phyloP scores from a whole-genome alignment of 2,113 vertebrate genomes.

The Melierax canorus region DNA sequence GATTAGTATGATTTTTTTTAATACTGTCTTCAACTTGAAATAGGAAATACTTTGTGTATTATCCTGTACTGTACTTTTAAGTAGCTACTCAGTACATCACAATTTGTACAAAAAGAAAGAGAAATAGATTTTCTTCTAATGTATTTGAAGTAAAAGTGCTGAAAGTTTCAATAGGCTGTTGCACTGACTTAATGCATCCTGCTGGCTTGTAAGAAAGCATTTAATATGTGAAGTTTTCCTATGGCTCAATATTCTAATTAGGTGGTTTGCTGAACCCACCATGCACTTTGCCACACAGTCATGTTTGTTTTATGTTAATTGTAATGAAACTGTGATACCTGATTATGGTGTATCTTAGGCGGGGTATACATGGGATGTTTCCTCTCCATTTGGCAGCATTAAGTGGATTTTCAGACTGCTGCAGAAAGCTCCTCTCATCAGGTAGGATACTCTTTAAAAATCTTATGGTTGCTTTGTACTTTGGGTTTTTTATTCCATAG shows the following conservation, averaged over 20 bases:
- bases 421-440: constrained; percentile 95
- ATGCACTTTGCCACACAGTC: not conserved
- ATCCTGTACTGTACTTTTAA: not conserved
- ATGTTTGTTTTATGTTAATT: constrained; percentile 55
- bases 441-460: constrained; percentile 71
- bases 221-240: not conserved
- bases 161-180: not conserved
- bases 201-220: not conserved
- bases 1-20: not conserved
- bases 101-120: not conserved
- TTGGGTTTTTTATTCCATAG: not conserved
- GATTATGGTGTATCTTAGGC: constrained; percentile 78
- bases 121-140: not conserved
- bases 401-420: constrained; percentile 98
- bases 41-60: not conserved
- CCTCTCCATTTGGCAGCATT: constrained; percentile 96
- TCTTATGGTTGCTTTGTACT: not conserved
- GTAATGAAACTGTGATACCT: constrained; percentile 63
- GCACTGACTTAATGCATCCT: not conserved
- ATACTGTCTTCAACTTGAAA: not conserved
- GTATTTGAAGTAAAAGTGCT: not conserved
- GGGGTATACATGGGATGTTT: constrained; percentile 97
- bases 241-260: not conserved
- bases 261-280: not conserved
- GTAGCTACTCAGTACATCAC: not conserved